Conservation (phyloP, 2,113 vertebrate genomes). For the Ptychochromis oligacanthus region DNA sequence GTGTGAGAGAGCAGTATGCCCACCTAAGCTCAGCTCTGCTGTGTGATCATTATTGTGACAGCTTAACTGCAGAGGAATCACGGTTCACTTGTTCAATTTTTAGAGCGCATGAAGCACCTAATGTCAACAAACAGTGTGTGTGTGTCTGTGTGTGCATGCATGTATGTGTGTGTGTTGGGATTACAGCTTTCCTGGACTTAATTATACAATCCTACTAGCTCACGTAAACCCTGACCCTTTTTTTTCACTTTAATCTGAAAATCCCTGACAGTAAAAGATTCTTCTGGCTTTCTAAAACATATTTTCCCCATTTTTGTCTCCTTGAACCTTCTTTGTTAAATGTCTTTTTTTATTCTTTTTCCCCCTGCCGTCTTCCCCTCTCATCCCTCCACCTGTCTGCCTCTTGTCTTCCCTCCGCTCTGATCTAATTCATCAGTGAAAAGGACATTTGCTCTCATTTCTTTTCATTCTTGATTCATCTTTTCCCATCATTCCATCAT, state of each 20-base stretch:
- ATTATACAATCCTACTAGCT: constrained; percentile 55
- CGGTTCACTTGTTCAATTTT: constrained; percentile 74
- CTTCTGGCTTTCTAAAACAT: neutral
- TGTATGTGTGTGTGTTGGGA: constrained; percentile 39
- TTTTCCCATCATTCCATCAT: neutral
- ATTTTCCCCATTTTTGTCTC: constrained; percentile 1
- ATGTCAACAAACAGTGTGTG: constrained; percentile 63
- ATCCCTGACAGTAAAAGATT: constrained; percentile 44
- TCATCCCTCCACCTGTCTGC: neutral
- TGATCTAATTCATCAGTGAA: neutral
- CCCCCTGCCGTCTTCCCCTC: neutral
- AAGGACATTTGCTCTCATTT: neutral
- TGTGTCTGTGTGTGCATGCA: constrained; percentile 20
- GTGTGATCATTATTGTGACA: constrained; percentile 75
- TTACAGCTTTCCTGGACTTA: constrained; percentile 61
- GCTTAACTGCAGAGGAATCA: constrained; percentile 74
- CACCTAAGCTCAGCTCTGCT: constrained; percentile 67
- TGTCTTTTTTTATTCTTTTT: neutral
- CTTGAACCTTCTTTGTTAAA: neutral
- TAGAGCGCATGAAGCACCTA: constrained; percentile 71
- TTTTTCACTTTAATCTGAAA: constrained; percentile 54
- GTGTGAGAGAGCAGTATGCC: constrained; percentile 16
- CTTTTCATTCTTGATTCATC: neutral
- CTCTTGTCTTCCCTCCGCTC: neutral
- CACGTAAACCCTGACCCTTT: constrained; percentile 41